Base-by-base conservation (phyloP, 1,140 invertebrate genomes). In the Panagrolaimus sp. region DNA sequence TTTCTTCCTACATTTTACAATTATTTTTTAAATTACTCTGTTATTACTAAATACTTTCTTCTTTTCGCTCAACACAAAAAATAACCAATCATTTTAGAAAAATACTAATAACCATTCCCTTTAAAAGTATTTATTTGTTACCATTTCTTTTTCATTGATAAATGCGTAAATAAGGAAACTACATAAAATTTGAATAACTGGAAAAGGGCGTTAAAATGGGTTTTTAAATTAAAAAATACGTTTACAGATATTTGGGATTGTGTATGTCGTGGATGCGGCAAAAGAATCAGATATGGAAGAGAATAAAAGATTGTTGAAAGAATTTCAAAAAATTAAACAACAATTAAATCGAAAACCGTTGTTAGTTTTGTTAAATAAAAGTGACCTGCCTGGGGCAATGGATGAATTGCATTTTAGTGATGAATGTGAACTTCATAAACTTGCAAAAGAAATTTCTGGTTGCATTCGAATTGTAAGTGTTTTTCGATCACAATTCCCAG, bases 181-280 rank as follows among this genome's bases (percentile, higher is more conserved):
- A 70, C 14, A 9, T 73, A 10, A 17, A n/a, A n/a, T n/a, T n/a
- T n/a, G n/a, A n/a, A n/a, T n/a, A n/a, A n/a, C n/a, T n/a, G n/a
- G n/a, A n/a, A n/a, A n/a, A n/a, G n/a, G n/a, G n/a, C n/a, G n/a
- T n/a, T n/a, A n/a, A n/a, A n/a, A n/a, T n/a, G n/a, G n/a, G n/a
- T 15, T 44, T 24, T n/a, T 32, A 65, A 0, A 38, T 45, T 2
- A 15, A 38, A 46, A 1, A 1, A 0, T 21, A 12, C 17, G 8
- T 15, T 28, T 71, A 12, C 52, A 76, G 77, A 63, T 76, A 21
- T 78, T 66, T 84, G 92, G 91, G 69, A 85, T 94, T 32, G 91
- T 94, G 74, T 94, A 90, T 85, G 91, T 94, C 21, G 88, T 94
- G 43, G 92, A 95, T 85, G 90, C 91, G 9, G 89, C 89, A 78